Conservation (phyloP, 2,113 vertebrate species). For the Lanius collurio region DNA sequence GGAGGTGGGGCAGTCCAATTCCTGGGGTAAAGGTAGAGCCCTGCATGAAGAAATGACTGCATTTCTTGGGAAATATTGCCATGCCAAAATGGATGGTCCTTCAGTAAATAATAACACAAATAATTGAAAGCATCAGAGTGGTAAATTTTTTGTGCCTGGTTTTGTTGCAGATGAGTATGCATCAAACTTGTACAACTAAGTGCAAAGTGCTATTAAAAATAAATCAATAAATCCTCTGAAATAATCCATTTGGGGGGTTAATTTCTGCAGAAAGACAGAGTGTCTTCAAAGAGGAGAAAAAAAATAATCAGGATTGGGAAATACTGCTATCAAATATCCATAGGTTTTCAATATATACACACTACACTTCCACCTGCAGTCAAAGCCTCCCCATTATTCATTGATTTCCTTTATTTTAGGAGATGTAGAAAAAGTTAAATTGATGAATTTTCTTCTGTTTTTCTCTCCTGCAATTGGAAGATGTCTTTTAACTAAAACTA, state of each 20-base stretch:
- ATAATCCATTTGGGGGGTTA: neutral
- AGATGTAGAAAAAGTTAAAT: neutral
- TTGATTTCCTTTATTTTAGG: neutral
- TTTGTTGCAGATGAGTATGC: neutral
- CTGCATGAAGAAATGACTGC: neutral
- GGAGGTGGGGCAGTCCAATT: neutral
- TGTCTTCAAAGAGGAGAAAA: neutral
- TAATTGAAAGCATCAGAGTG: neutral
- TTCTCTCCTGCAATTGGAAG: neutral
- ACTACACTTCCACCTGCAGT: neutral
- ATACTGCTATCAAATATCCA: neutral
- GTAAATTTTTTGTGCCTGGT: neutral
- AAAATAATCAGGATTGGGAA: neutral
- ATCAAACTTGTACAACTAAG: neutral
- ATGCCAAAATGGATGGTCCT: neutral
- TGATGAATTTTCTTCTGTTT: neutral
- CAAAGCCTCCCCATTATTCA: neutral
- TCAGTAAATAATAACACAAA: neutral
- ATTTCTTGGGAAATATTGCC: neutral
- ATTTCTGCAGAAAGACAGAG: neutral
- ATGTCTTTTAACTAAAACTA: neutral
- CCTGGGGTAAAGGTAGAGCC: neutral
- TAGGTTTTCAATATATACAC: neutral
- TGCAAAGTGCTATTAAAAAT: neutral
- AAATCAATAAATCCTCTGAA: neutral